Evolutionary conservation across 2,797 vertebrate genomes (phyloP), one percentile per base, ranked within the genome.

Genomic region (Lemur catta): DNA sequence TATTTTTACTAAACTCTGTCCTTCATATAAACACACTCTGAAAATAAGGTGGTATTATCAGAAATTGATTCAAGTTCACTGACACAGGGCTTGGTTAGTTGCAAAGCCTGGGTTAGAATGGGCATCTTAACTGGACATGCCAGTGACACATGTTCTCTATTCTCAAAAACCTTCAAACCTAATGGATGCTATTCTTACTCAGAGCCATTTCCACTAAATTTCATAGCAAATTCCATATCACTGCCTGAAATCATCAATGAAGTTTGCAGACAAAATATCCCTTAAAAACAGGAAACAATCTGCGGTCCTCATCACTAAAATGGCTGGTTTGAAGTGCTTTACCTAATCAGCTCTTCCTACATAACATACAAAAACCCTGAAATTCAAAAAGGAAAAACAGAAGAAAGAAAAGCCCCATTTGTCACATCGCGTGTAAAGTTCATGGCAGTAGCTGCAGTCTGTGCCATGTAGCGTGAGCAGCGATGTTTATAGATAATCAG

Each of bases 1-100:
- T 75, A 48, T 33, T 78, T 92, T 50, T 41, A 57, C 43, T 86
- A 71, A 89, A 74, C 28, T 95, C 46, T 92, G 41, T 74, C 26
- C 18, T 78, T 74, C 43, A 20, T 86, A 93, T 79, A 55, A 72
- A 69, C 3, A 59, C 18, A 38, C 12, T 63, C 30, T 71, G 46
- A 72, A 81, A 69, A 82, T 7, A 33, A 85, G n/a, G 4, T 50
- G 33, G 13, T 71, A 3, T 17, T 61, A 28, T 82, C 14, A 22
- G n/a, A 15, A 88, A 41, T 55, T 57, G 41, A 81, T 85, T 50
- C 30, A 33, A 15, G 4, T 69, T 91, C 26, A 43, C 33, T 26
- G 17, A n/a, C 14, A 22, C 6, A 9, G 55, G 30, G 6, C 57
- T 50, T 50, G 22, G 28, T 59, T 41, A 26, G 7, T 48, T 18